These are phyloP conservation scores for Hemicordylus capensis DNA, from an alignment of 2,113 vertebrate species.

Conservation along the genomic window DNA sequence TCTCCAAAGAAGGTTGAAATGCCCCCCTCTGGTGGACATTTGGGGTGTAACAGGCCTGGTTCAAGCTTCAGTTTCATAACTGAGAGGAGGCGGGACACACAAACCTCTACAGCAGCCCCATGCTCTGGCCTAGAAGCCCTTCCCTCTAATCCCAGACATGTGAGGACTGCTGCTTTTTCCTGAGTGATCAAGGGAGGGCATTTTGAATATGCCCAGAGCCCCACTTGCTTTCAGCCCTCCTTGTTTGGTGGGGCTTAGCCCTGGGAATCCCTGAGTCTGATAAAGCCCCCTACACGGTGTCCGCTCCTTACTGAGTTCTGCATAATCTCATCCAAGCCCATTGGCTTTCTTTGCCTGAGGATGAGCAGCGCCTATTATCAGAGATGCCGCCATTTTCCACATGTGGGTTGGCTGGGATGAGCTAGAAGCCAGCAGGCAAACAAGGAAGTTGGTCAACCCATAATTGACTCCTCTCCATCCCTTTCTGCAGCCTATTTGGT, in stretches of 20 bases:
- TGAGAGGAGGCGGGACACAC: no score
- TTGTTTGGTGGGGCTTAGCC: not conserved
- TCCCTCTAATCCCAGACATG: not conserved
- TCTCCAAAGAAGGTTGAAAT: not conserved
- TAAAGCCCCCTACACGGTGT: not conserved
- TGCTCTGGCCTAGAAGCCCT: not conserved
- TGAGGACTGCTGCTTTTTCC: not conserved
- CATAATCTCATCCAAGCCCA: not conserved
- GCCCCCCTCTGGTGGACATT: conserved; percentile 11
- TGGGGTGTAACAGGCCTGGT: not conserved
- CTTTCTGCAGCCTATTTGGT: not conserved
- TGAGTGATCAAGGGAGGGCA: not conserved
- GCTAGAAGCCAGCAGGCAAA: not conserved
- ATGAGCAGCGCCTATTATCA: not conserved
- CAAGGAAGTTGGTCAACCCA: not conserved
- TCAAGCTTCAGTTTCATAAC: not conserved
- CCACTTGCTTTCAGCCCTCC: not conserved
- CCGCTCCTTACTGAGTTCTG: not conserved
- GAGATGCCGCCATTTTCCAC: not conserved
- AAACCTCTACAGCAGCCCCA: not conserved
- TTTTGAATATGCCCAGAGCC: not conserved
- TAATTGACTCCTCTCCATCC: no score
- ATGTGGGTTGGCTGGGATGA: not conserved
- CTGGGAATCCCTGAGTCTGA: not conserved
- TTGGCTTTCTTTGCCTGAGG: not conserved